Evolutionary conservation across 2,888 invertebrate genomes (phyloP).

Genomic region (Smittia sp.): DNA sequence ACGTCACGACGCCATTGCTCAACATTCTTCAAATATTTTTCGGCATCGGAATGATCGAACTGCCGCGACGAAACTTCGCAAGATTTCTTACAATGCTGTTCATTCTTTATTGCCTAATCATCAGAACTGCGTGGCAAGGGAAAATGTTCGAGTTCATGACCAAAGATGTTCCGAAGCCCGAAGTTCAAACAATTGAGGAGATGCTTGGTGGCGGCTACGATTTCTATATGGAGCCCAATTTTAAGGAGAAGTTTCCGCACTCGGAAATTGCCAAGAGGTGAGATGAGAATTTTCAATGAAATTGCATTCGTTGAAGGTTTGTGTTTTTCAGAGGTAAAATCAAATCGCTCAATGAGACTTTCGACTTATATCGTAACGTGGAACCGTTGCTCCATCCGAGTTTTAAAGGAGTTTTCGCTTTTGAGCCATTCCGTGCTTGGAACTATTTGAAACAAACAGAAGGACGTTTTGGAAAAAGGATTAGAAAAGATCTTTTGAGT

Average conservation of each 20-base stretch:
- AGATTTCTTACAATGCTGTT: background rate
- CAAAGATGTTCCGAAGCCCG: background rate
- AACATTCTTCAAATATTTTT: background rate
- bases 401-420: too few species aligned
- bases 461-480: too few species aligned
- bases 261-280: too few species aligned
- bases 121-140: constrained; percentile 27
- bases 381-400: too few species aligned
- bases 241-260: background rate
- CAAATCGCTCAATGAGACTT: too few species aligned
- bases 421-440: too few species aligned
- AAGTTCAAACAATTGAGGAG: constrained; percentile 3
- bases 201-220: background rate
- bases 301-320: background rate
- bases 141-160: background rate
- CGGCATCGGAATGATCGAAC: background rate
- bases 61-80: constrained; percentile 19
- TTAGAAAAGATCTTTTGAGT: too few species aligned
- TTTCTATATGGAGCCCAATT: background rate
- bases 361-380: too few species aligned
- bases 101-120: background rate
- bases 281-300: too few species aligned
- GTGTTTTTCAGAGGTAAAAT: too few species aligned
- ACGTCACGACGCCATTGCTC: background rate
- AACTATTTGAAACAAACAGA: too few species aligned